These are phyloP conservation scores for Zapornia atra DNA, from an alignment of 2,113 vertebrate species.

Conservation along the genomic window DNA sequence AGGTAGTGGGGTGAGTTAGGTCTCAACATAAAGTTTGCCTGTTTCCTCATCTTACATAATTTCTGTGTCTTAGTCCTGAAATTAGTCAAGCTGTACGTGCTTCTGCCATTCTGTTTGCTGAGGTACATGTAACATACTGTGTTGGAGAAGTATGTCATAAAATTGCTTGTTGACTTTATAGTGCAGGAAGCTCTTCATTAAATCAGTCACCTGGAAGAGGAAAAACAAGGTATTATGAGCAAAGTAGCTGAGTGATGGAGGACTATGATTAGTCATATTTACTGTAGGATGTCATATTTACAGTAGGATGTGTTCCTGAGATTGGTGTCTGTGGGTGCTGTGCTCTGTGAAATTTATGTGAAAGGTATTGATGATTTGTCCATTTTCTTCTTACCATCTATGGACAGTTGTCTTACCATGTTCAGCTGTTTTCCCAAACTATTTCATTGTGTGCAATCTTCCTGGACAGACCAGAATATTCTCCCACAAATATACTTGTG, in stretches of 20 bases:
- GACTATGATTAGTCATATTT: slow-evolving; percentile 56
- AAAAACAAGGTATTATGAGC: neutral
- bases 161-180: neutral
- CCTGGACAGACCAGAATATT: neutral
- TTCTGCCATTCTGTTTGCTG: neutral
- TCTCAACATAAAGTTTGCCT: neutral
- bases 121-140: neutral
- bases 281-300: slow-evolving; percentile 22
- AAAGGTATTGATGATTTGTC: slow-evolving; percentile 27
- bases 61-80: neutral
- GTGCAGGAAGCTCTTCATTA: slow-evolving; percentile 13
- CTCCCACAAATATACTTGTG: neutral
- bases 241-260: slow-evolving; percentile 27
- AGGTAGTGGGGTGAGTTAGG: neutral
- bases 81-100: neutral
- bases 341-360: slow-evolving; percentile 10
- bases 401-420: neutral
- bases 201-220: neutral
- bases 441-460: neutral
- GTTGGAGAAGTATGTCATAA: neutral
- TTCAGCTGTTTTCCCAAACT: neutral
- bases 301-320: slow-evolving; percentile 23
- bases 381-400: neutral
- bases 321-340: neutral
- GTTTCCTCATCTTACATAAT: neutral